Evolutionary conservation across 2,888 invertebrate species (phyloP).

Genomic region (Iphiclides podalirius): DNA sequence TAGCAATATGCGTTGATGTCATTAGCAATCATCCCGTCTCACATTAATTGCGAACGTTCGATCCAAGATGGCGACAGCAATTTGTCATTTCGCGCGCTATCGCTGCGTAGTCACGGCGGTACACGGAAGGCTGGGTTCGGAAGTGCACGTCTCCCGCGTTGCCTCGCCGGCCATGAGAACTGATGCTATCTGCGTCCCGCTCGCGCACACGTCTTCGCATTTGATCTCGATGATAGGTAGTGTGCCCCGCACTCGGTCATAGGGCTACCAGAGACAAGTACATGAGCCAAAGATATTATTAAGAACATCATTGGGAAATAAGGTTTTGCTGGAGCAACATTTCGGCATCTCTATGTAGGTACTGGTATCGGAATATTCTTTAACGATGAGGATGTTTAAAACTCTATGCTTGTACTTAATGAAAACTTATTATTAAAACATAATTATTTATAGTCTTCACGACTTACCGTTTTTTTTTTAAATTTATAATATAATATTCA

Average conservation of each 20-base stretch:
- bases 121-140: constrained; percentile 43
- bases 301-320: neutral
- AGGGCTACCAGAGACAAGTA: constrained; percentile 12
- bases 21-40: no score
- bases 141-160: constrained; percentile 45
- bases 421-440: no score
- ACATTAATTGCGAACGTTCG: neutral
- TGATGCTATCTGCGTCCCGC: constrained; percentile 60
- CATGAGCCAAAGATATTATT: neutral
- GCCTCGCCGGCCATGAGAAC: constrained; percentile 66
- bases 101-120: constrained; percentile 9
- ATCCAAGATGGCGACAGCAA: constrained; percentile 7
- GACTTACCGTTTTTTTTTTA: no score
- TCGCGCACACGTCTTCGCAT: constrained; percentile 53
- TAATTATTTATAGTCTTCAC: no score
- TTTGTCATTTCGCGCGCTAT: constrained; percentile 21
- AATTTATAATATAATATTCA: no score
- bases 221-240: constrained; percentile 37
- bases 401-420: no score
- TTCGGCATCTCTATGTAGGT: no score
- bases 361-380: no score
- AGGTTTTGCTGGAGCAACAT: no score
- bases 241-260: constrained; percentile 25
- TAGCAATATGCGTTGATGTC: no score
- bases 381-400: no score